Evolutionary conservation across 2,888 invertebrate genomes (phyloP).

Genomic region (Podabrus alpinus): DNA sequence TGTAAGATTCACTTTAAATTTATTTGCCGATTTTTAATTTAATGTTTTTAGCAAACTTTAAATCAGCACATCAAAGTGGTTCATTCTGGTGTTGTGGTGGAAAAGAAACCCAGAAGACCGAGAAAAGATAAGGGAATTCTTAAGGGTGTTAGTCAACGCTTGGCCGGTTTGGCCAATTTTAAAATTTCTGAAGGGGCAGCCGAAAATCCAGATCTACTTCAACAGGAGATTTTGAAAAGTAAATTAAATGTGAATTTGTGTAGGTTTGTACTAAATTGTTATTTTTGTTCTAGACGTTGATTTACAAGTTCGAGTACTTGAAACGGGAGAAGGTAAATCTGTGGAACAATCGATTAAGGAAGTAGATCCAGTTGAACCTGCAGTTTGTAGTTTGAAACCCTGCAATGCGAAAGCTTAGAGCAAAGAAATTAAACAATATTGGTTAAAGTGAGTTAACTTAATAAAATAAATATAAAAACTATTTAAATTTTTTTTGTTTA

Average conservation of each 20-base stretch:
- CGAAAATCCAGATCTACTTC: neutral
- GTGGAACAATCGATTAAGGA: neutral
- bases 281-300: neutral
- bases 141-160: neutral
- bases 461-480: neutral
- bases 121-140: slow-evolving; percentile 42
- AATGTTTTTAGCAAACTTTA: slow-evolving; percentile 37
- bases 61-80: slow-evolving; percentile 35
- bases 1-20: slow-evolving; percentile 20
- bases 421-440: neutral
- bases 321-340: neutral
- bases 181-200: neutral
- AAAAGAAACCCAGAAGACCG: slow-evolving; percentile 33
- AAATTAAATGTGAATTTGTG: neutral
- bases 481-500: neutral
- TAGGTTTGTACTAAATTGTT: neutral
- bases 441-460: neutral
- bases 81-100: slow-evolving; percentile 29
- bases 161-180: neutral
- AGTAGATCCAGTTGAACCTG: neutral
- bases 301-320: neutral
- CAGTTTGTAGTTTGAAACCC: neutral
- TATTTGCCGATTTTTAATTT: neutral
- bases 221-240: neutral
- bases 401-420: neutral